Evolutionary conservation across 92 coral and sea anemone genomes (phyloP), one percentile per base, ranked within the genome.

Genomic region (Zoanthus sociatus): DNA sequence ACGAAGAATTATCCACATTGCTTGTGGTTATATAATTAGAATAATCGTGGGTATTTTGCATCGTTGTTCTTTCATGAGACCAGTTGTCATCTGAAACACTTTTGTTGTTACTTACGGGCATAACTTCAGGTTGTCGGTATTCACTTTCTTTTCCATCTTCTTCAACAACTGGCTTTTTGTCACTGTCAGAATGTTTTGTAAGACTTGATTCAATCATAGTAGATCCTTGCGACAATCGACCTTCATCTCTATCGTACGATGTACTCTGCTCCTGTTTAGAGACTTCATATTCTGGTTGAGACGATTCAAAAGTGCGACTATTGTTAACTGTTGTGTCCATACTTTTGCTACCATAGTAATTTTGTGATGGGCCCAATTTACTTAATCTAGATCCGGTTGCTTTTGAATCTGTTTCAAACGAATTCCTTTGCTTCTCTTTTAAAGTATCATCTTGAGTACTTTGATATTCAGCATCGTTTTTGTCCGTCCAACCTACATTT

Each of bases 81-180:
- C 74, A 31, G 0, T 69, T 5, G 6, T 17, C 74, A 30, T 31
- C 14, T 69, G 74, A 69, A 30, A 20, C 46, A 69, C 74, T 9
- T 69, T 26, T 16, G 10, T 69, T 6, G 7, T 69, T 44, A 6
- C 31, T 15, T 77, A 45, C 7, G 9, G 82, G 31, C 8, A 31
- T 68, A 3, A 50, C 64, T 21, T 76, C 79, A n/a, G 82, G 82
- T 18, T 53, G 20, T 11, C 46, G 82, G 15, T 77, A 77, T 12
- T 77, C 63, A 32, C 53, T 51, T n/a, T 53, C 48, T 9, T 46
- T 55, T 31, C n/a, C n/a, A n/a, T 63, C 69, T 63, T 63, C 30
- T 17, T 31, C 7, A 63, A 63, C 10, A 17, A 20, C 69, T 63
- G 20, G 10, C 6, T n/a, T n/a, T 63, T 63, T 17, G 30, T 63